Evolutionary conservation across 2,888 invertebrate genomes (phyloP).

Genomic region (Tipula unca): DNA sequence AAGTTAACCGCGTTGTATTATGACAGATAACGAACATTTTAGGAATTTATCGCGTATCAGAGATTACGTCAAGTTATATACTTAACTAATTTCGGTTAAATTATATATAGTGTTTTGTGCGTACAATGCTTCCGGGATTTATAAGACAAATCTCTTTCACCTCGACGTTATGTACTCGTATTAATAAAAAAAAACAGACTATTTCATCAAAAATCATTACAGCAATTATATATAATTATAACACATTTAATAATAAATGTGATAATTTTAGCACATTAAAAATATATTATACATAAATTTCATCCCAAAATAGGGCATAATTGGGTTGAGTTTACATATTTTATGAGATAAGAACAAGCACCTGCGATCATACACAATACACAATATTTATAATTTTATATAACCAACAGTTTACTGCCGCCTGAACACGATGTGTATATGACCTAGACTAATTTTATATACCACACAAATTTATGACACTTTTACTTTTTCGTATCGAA

Average conservation of each 20-base stretch:
- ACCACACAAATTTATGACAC: background rate
- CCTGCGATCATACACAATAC: background rate
- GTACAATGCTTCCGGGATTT: background rate
- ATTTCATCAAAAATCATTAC: background rate
- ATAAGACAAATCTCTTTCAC: background rate
- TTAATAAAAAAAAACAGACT: background rate
- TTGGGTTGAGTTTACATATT: background rate
- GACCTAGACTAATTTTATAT: background rate
- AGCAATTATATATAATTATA: background rate
- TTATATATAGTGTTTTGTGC: background rate
- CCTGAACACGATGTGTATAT: background rate
- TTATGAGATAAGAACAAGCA: background rate
- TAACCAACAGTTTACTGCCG: background rate
- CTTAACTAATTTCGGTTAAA: background rate
- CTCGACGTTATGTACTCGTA: background rate
- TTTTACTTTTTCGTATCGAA: background rate
- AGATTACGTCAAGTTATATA: background rate
- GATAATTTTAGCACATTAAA: background rate
- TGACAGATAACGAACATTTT: constrained; percentile 14
- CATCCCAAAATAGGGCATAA: background rate
- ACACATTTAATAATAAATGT: background rate
- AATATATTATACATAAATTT: background rate
- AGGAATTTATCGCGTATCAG: background rate
- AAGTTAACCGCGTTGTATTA: background rate
- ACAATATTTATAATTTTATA: background rate